These are phyloP conservation scores for Otis tarda DNA, from an alignment of 2,113 vertebrate species.

Conservation along the genomic window DNA sequence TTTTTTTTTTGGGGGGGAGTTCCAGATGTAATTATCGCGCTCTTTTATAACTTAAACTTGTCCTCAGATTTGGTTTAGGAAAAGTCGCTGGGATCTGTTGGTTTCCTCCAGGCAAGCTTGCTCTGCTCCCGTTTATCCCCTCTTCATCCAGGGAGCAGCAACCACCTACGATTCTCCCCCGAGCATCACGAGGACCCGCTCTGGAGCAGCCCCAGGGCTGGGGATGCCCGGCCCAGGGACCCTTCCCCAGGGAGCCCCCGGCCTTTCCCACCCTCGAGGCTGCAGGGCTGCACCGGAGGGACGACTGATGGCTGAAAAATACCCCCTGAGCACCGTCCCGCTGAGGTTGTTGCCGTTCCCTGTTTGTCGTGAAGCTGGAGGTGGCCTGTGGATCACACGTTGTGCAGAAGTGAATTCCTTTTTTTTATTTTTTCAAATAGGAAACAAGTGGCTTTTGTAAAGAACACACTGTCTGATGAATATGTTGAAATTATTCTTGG, in stretches of 20 bases:
- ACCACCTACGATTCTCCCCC: neutral
- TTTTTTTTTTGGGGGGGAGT: neutral
- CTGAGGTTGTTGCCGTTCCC: slow-evolving; percentile 75
- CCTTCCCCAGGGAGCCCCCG: neutral
- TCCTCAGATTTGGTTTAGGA: slow-evolving; percentile 52
- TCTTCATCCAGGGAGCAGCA: slow-evolving; percentile 19
- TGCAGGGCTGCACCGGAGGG: neutral
- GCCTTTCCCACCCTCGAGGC: neutral
- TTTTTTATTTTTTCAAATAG: neutral
- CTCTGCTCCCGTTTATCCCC: slow-evolving; percentile 43
- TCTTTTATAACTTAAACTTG: neutral
- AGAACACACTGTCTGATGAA: slow-evolving; percentile 76
- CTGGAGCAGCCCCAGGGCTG: neutral
- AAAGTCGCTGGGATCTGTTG: slow-evolving; percentile 52
- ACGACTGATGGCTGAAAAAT: slow-evolving; percentile 32
- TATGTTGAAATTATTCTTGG: slow-evolving; percentile 68
- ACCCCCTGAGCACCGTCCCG: slow-evolving; percentile 49
- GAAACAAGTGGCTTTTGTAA: slow-evolving; percentile 75
- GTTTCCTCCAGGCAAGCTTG: slow-evolving; percentile 42
- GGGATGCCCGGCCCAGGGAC: neutral
- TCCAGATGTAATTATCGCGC: slow-evolving; percentile 4
- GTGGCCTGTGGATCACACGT: slow-evolving; percentile 71
- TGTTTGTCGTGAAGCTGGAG: slow-evolving; percentile 72
- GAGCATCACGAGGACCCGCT: neutral
- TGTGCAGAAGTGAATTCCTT: slow-evolving; percentile 75